Evolutionary conservation across 2,888 invertebrate genomes (phyloP).

Genomic region (Trissolcus japonicus): DNA sequence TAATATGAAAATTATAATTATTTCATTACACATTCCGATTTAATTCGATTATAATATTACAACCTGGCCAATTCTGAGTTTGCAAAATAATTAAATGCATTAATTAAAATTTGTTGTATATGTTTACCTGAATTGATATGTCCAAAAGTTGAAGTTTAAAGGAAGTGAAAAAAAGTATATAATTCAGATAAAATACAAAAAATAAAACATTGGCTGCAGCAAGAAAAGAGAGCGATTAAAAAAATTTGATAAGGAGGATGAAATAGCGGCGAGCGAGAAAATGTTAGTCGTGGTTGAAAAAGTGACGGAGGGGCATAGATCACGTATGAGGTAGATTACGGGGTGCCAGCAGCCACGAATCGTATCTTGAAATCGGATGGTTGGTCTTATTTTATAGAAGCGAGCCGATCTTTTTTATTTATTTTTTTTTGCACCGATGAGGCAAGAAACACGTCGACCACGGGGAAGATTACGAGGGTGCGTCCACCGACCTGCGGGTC

Average conservation of each 20-base stretch:
- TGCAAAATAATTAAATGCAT: background rate
- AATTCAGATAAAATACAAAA: background rate
- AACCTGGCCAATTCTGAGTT: no score
- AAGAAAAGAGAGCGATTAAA: slow-evolving; percentile 13
- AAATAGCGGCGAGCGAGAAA: slow-evolving; percentile 33
- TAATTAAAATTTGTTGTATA: background rate
- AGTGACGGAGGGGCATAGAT: slow-evolving; percentile 64
- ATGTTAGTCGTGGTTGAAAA: slow-evolving; percentile 44
- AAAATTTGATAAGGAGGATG: slow-evolving; percentile 31
- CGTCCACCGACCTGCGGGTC: slow-evolving; percentile 68
- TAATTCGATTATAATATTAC: no score
- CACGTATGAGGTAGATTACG: slow-evolving; percentile 69
- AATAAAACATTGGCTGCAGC: slow-evolving; percentile 6
- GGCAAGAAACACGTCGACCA: slow-evolving; percentile 36
- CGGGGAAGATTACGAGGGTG: slow-evolving; percentile 64
- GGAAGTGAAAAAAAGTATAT: background rate
- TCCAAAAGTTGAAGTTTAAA: background rate
- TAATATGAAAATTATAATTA: no score
- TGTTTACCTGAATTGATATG: background rate
- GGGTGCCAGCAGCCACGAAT: slow-evolving; percentile 65
- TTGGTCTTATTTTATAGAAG: slow-evolving; percentile 62
- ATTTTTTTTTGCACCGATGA: slow-evolving; percentile 29
- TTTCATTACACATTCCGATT: no score
- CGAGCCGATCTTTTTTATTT: slow-evolving; percentile 60
- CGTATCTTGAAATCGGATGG: slow-evolving; percentile 65